Percentiles rank a stretch among this genome's conserved stretches.
These are phyloP conservation scores for Chironomus tentans DNA, from an alignment of 2,888 invertebrate species.

Conservation along the genomic window DNA sequence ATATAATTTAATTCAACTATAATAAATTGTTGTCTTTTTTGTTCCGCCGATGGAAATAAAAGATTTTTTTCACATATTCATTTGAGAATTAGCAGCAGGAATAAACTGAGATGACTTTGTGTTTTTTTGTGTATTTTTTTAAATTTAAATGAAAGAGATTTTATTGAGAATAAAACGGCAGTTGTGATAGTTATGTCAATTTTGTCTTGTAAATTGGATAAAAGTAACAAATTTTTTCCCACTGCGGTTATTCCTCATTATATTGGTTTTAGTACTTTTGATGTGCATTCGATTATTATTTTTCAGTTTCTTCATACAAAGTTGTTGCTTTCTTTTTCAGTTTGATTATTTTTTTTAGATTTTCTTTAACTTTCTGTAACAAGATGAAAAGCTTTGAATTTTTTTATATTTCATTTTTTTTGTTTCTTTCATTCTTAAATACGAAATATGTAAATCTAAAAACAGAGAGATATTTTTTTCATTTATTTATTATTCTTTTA, in stretches of 20 bases:
- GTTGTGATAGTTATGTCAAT: not conserved
- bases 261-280: not conserved
- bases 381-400: slow-evolving; percentile 20
- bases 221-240: not conserved
- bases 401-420: slow-evolving; percentile 1
- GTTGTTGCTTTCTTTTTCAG: not conserved
- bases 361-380: slow-evolving; percentile 7
- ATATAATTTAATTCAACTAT: not conserved
- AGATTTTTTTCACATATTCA: not conserved
- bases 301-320: not conserved
- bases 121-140: not conserved
- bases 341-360: not conserved
- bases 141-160: not conserved
- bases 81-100: not conserved
- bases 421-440: not conserved
- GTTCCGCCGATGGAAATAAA: not conserved
- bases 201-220: not conserved
- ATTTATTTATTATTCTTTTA: not conserved
- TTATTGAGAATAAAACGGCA: not conserved
- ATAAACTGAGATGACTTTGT: not conserved
- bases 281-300: not conserved
- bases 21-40: not conserved
- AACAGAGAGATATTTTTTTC: not conserved
- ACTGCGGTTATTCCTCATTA: not conserved
- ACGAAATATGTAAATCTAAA: slow-evolving; percentile 10